Conservation (phyloP, 2,797 vertebrate genomes). For the Neosalanx taihuensis region DNA sequence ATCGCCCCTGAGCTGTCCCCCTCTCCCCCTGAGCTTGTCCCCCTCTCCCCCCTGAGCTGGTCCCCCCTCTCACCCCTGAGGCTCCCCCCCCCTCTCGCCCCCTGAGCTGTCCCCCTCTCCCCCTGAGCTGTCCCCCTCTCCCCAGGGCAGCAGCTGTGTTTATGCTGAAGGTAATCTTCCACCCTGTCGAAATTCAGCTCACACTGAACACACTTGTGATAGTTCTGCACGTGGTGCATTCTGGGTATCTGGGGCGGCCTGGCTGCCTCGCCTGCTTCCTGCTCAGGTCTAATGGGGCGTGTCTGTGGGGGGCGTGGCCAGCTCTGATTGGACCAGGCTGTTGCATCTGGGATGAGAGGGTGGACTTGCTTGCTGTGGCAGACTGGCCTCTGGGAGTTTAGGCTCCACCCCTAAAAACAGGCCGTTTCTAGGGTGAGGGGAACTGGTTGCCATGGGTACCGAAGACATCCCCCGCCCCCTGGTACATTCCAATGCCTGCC, state of each 20-base stretch:
- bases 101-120: too few relatives aligned
- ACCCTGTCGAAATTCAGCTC: slow-evolving; percentile 89
- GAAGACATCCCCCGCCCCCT: slow-evolving; percentile 74
- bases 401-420: slow-evolving; percentile 81
- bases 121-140: slow-evolving; percentile 61
- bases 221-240: slow-evolving; percentile 71
- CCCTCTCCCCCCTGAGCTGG: too few relatives aligned
- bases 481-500: slow-evolving; percentile 77
- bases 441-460: slow-evolving; percentile 69
- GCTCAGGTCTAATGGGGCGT: slow-evolving; percentile 86
- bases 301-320: slow-evolving; percentile 46
- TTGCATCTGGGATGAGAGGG: slow-evolving; percentile 77
- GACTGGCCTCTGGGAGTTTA: slow-evolving; percentile 79
- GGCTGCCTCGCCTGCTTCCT: slow-evolving; percentile 68
- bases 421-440: slow-evolving; percentile 74
- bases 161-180: slow-evolving; percentile 85
- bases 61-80: too few relatives aligned
- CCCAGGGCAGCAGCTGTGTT: slow-evolving; percentile 85
- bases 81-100: too few relatives aligned
- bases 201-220: slow-evolving; percentile 85
- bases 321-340: slow-evolving; percentile 72
- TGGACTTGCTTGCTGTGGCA: slow-evolving; percentile 78
- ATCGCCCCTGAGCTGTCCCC: too few relatives aligned
- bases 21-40: too few relatives aligned
- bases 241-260: not conserved